These are phyloP conservation scores for Thysanoteuthis rhombus DNA, from an alignment of 2,888 invertebrate species.

Conservation along the genomic window DNA sequence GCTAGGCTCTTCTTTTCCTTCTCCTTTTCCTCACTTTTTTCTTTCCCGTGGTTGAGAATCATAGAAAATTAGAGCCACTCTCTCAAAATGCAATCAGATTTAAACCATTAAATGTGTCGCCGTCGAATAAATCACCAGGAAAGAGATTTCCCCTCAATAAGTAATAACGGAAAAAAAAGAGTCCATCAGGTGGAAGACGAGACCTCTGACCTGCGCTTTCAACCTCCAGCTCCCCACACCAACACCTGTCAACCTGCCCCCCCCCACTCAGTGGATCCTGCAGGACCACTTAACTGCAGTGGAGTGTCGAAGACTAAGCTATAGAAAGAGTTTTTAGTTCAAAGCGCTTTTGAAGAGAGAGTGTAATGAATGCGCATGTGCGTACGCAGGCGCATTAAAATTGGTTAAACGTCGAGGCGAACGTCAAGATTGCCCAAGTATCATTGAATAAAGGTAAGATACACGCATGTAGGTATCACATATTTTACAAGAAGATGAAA, in stretches of 20 bases:
- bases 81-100: neutral
- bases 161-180: no score
- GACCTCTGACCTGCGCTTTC: neutral
- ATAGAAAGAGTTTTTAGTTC: neutral
- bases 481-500: no score
- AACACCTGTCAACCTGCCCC: neutral
- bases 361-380: neutral
- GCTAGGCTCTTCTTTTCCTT: neutral
- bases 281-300: neutral
- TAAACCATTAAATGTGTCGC: neutral
- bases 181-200: neutral
- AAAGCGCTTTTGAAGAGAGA: neutral
- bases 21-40: neutral
- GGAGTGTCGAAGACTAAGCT: neutral
- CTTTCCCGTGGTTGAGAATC: neutral
- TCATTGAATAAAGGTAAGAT: neutral
- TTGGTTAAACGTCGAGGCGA: neutral
- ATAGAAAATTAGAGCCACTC: neutral
- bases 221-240: neutral
- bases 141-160: neutral
- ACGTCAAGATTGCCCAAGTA: neutral
- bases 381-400: neutral
- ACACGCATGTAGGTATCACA: no score
- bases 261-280: neutral
- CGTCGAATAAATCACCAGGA: neutral